Percentiles rank a stretch among this genome's conserved stretches.
phyloP scores from a whole-genome alignment of 1,140 invertebrate genomes.

The Daktulosphaira vitifoliae region DNA sequence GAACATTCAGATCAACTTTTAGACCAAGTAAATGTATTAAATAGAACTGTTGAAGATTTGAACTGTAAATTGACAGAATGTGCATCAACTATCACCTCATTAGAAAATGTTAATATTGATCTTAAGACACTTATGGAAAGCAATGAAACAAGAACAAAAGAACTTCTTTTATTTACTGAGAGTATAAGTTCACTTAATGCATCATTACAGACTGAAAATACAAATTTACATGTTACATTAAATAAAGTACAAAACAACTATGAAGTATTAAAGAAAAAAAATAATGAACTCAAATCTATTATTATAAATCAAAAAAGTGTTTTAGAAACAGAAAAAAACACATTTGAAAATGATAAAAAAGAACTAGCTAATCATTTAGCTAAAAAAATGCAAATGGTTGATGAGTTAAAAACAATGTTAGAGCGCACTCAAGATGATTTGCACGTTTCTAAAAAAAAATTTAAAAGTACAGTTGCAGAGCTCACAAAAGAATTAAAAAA shows the following conservation, averaged over 20 bases:
- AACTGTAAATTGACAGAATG: neutral
- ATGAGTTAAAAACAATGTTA: constrained; percentile 2
- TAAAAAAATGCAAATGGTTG: constrained; percentile 21
- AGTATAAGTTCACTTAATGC: constrained; percentile 17
- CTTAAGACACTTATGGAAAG: constrained; percentile 21
- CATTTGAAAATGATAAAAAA: constrained; percentile 6
- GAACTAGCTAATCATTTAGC: constrained; percentile 8
- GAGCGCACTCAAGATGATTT: constrained; percentile 24
- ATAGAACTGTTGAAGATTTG: neutral
- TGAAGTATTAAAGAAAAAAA: constrained; percentile 24
- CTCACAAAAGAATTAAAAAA: constrained; percentile 27
- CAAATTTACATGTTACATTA: constrained; percentile 8
- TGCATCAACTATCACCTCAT: neutral
- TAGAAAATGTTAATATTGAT: constrained; percentile 27
- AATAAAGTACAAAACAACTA: neutral
- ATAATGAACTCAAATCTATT: constrained; percentile 3
- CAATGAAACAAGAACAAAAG: constrained; percentile 12
- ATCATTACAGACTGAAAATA: constrained; percentile 4
- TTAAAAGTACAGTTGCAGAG: constrained; percentile 7
- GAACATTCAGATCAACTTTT: neutral
- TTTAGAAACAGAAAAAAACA: constrained; percentile 10
- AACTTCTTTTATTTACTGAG: constrained; percentile 21
- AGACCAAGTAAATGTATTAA: neutral
- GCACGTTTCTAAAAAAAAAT: constrained; percentile 19
- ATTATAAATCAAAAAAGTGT: constrained; percentile 1